A percentile compares a stretch with the other conserved stretches of the same genome.
phyloP scores from a whole-genome alignment of 2,888 invertebrate species.

The Chalcis sispes region DNA sequence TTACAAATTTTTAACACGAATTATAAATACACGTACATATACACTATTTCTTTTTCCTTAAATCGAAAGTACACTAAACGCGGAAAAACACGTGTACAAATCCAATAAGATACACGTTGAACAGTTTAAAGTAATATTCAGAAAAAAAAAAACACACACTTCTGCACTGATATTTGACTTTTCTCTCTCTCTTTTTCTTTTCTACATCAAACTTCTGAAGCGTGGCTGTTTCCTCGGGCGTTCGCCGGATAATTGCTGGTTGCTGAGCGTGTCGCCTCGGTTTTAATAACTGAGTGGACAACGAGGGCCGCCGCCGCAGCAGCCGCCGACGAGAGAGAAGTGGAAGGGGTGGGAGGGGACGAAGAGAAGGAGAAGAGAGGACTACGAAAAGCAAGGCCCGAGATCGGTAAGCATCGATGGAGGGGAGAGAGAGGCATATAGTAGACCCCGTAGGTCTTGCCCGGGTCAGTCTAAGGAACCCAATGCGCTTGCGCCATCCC shows the following conservation, averaged over 20 bases:
- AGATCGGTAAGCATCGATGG: too few species aligned
- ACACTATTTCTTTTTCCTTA: too few species aligned
- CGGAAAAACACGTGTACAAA: too few species aligned
- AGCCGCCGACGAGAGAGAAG: slow-evolving; percentile 14
- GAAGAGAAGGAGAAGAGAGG: slow-evolving; percentile 16
- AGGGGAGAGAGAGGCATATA: slow-evolving; percentile 10
- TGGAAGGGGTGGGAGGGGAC: slow-evolving; percentile 4
- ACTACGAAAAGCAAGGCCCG: slow-evolving; percentile 36
- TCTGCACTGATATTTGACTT: background rate
- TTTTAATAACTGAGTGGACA: slow-evolving; percentile 75
- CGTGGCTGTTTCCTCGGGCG: slow-evolving; percentile 66
- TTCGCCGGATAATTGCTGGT: slow-evolving; percentile 74
- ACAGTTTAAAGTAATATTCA: too few species aligned
- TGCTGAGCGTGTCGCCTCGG: slow-evolving; percentile 73
- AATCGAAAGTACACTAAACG: too few species aligned
- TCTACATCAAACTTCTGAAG: background rate
- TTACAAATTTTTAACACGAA: too few species aligned
- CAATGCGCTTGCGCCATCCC: slow-evolving; percentile 42
- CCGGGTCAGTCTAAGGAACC: background rate
- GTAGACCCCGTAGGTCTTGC: slow-evolving; percentile 16
- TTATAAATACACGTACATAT: too few species aligned
- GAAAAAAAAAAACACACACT: slow-evolving; percentile 39
- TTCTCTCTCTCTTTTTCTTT: background rate
- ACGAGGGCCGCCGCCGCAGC: slow-evolving; percentile 61
- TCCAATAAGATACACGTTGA: too few species aligned